Evolutionary conservation across 2,113 vertebrate genomes (phyloP).

Genomic region (Psittacus erithacus): DNA sequence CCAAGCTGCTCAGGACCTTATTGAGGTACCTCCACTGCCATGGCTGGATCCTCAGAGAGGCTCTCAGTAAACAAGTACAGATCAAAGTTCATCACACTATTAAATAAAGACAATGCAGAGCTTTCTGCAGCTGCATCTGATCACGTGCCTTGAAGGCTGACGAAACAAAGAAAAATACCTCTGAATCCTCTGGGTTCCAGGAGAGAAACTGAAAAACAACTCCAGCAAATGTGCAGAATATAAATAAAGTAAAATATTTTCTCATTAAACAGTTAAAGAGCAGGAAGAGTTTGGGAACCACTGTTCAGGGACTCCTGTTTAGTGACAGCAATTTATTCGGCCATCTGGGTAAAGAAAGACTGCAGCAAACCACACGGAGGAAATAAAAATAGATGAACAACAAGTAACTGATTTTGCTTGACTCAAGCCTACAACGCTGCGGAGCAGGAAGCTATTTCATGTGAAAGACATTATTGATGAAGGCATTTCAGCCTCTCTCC

Average conservation of each 20-base stretch:
- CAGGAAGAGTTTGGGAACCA: slow-evolving; percentile 47
- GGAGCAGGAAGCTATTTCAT: slow-evolving; percentile 50
- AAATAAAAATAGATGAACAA: slow-evolving; percentile 63
- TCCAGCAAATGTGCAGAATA: neutral
- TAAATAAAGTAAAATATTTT: slow-evolving; percentile 35
- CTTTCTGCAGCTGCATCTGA: neutral
- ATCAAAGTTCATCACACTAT: neutral
- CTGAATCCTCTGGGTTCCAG: neutral
- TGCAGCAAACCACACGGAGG: slow-evolving; percentile 33
- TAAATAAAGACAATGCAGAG: neutral
- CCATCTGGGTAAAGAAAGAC: slow-evolving; percentile 63
- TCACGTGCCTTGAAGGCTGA: neutral
- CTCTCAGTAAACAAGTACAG: neutral
- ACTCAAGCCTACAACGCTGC: neutral
- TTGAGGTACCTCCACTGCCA: neutral
- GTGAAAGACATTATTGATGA: slow-evolving; percentile 64
- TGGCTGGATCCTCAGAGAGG: neutral
- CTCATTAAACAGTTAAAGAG: slow-evolving; percentile 33
- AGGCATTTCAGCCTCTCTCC: slow-evolving; percentile 39
- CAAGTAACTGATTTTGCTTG: slow-evolving; percentile 51
- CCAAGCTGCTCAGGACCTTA: neutral
- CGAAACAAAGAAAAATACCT: slow-evolving; percentile 3
- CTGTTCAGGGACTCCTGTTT: slow-evolving; percentile 34
- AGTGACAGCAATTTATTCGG: slow-evolving; percentile 65
- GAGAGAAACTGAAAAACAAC: slow-evolving; percentile 1